Evolutionary conservation across 1,140 invertebrate species (phyloP), one percentile per base, ranked within the genome.

Genomic region (Homalodisca vitripennis): DNA sequence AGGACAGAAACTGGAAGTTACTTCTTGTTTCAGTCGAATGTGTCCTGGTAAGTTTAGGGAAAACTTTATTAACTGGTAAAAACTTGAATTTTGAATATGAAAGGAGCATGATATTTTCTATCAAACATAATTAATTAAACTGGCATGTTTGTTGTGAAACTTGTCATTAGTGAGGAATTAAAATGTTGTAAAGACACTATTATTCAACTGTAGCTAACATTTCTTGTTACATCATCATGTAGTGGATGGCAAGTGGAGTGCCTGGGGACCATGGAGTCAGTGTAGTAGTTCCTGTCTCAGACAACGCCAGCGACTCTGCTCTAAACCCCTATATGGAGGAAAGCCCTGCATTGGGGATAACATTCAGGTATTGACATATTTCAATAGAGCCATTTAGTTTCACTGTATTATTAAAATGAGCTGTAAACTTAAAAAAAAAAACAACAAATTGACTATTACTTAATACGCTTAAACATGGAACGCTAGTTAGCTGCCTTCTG

Each of bases 11-110:
- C 81, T 78, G 74, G 78, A 80, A 69, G 80, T 84, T 65, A 77
- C 80, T 73, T 82, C 84, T 46, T 90, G 88, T 75, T 88, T 88
- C 73, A 84, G 79, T 12, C 76, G 83, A 13, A 60, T 57, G 47
- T 73, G 71, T 57, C 62, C 51, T 32, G 46, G 71, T 70, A 41
- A 41, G 34, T n/a, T n/a, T n/a, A n/a, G n/a, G n/a, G n/a, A n/a
- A n/a, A n/a, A n/a, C n/a, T n/a, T n/a, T n/a, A n/a, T n/a, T n/a
- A n/a, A n/a, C n/a, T n/a, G n/a, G n/a, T n/a, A n/a, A n/a, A n/a
- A n/a, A n/a, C n/a, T n/a, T n/a, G n/a, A n/a, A n/a, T 6, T 17
- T 41, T 41, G 34, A 41, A 6, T 41, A 17, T 41, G 6, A 41
- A 41, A 41, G 6, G 34, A 41, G 34, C 34, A 41, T n/a, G n/a